phyloP scores from a whole-genome alignment of 2,888 invertebrate species.

The Ochropleura plecta region DNA sequence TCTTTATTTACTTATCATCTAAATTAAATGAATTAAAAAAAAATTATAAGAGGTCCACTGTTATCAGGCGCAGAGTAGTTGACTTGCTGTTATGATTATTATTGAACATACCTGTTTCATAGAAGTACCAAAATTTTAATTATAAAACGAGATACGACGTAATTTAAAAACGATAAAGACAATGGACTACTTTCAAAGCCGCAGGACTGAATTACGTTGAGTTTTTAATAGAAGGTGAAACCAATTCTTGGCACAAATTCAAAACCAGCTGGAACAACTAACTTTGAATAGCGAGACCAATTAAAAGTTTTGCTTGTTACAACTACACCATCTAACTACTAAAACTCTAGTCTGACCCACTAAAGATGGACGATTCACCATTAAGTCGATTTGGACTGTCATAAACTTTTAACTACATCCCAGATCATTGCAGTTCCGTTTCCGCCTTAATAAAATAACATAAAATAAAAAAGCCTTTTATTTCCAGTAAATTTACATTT shows the following conservation, averaged over 20 bases:
- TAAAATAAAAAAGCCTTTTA: too few relatives aligned
- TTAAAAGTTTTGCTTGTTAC: constrained; percentile 43
- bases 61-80: too few relatives aligned
- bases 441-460: not conserved
- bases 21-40: too few relatives aligned
- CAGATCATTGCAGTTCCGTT: not conserved
- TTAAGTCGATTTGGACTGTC: not conserved
- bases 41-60: too few relatives aligned
- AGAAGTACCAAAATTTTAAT: too few relatives aligned
- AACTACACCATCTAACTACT: not conserved
- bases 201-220: not conserved
- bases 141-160: too few relatives aligned
- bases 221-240: not conserved
- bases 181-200: not conserved
- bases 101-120: not conserved
- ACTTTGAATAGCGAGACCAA: constrained; percentile 24
- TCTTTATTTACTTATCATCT: too few relatives aligned
- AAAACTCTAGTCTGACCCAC: constrained; percentile 6
- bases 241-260: constrained; percentile 25
- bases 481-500: too few relatives aligned
- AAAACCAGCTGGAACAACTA: constrained; percentile 4
- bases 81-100: not conserved
- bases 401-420: constrained; percentile 1
- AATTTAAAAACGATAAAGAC: not conserved
- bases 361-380: not conserved